Percentiles rank a stretch among this genome's conserved stretches.
phyloP scores from a whole-genome alignment of 2,797 vertebrate genomes.

The Myotis findleyi region DNA sequence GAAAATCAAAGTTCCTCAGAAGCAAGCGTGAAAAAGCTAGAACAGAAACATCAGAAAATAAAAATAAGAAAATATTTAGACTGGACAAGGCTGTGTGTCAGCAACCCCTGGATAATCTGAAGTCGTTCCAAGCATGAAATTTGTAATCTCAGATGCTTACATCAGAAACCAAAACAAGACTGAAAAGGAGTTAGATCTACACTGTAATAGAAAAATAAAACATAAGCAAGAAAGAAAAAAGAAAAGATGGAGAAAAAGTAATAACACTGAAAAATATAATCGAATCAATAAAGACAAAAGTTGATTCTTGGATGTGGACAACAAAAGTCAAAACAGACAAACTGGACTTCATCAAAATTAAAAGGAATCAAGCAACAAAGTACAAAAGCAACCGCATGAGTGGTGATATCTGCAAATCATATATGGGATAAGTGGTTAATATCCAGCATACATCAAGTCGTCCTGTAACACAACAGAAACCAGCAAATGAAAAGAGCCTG shows the following conservation, averaged over 20 bases:
- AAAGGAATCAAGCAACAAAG: too few relatives aligned
- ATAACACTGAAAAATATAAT: neutral
- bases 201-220: neutral
- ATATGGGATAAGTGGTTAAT: too few relatives aligned
- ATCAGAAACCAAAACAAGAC: neutral
- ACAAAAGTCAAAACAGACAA: too few relatives aligned
- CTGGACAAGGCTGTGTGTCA: neutral
- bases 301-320: neutral
- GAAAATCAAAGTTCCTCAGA: slow-evolving; percentile 1
- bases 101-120: neutral
- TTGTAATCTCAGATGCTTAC: neutral
- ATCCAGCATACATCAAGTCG: too few relatives aligned
- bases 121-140: neutral
- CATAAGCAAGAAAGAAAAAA: neutral
- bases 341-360: too few relatives aligned
- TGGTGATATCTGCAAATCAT: too few relatives aligned
- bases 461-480: too few relatives aligned
- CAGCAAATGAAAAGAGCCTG: too few relatives aligned
- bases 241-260: neutral
- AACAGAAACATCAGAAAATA: neutral
- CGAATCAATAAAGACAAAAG: neutral
- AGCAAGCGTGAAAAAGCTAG: neutral
- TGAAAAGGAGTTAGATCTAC: neutral
- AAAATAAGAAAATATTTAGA: neutral
- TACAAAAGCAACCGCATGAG: too few relatives aligned